Percentiles rank a stretch among this genome's conserved stretches.
phyloP scores from a whole-genome alignment of 1,140 invertebrate species.

The Drosophila ananassae region DNA sequence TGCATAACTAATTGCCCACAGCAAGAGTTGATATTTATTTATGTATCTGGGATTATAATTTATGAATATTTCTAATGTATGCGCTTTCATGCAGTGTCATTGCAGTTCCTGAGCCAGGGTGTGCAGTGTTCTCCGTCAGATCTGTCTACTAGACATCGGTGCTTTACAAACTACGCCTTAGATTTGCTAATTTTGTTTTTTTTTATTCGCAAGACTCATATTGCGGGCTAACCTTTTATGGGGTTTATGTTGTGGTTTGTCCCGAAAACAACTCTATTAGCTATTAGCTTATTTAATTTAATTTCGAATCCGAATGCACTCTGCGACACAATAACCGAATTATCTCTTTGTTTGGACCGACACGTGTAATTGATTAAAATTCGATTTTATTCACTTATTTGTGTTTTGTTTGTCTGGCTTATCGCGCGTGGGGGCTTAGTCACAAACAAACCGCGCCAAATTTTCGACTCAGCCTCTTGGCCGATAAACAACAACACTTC shows the following conservation, averaged over 20 bases:
- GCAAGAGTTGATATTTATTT: conserved; percentile 14
- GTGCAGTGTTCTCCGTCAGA: neutral
- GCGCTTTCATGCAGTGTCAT: conserved; percentile 52
- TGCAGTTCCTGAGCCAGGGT: conserved; percentile 24
- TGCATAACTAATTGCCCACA: conserved; percentile 14
- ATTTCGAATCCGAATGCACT: conserved; percentile 25
- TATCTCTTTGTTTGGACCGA: conserved; percentile 25
- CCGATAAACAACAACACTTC: conserved; percentile 17
- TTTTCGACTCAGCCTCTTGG: conserved; percentile 2
- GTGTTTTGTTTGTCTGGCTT: conserved; percentile 31
- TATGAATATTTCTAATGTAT: conserved; percentile 8
- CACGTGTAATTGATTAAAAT: conserved; percentile 47
- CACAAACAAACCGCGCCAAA: conserved; percentile 50
- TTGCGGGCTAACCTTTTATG: conserved; percentile 58
- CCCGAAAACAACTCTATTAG: conserved; percentile 39
- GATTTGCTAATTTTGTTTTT: conserved; percentile 23
- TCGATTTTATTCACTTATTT: conserved; percentile 11
- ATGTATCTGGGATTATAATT: conserved; percentile 36
- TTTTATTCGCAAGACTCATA: conserved; percentile 47
- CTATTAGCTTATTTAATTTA: conserved; percentile 20
- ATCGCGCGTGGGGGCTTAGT: conserved; percentile 23
- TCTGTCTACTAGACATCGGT: neutral
- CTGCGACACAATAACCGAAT: conserved; percentile 7
- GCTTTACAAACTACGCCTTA: conserved; percentile 64
- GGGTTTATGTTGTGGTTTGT: conserved; percentile 17